Conservation (phyloP, 2,113 vertebrate species). For the Leucopternis melanops region DNA sequence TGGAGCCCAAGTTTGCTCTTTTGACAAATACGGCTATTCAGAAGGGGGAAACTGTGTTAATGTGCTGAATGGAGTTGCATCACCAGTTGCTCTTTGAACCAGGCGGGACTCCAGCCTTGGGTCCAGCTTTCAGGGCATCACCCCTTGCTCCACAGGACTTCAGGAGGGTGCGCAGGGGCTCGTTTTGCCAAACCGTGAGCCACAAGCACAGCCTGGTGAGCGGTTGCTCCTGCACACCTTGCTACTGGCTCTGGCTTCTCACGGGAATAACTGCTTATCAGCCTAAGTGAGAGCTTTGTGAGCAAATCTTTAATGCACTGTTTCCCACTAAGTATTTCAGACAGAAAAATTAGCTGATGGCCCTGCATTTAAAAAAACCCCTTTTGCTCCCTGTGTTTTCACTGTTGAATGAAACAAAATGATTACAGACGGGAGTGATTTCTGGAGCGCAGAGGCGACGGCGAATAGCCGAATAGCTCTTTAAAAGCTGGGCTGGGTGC, state of each 20-base stretch:
- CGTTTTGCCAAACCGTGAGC: neutral
- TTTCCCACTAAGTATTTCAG: neutral
- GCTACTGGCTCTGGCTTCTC: rapidly evolving
- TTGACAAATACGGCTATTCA: neutral
- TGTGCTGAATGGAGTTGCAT: neutral
- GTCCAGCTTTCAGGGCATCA: neutral
- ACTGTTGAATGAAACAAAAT: neutral
- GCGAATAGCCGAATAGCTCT: neutral
- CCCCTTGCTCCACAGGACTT: neutral
- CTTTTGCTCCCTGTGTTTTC: neutral
- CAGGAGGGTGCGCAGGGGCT: neutral
- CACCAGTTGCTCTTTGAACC: neutral
- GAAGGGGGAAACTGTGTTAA: neutral
- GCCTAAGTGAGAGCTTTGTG: rapidly evolving
- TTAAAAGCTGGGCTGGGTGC: neutral
- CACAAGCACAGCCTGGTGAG: neutral
- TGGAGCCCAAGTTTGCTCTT: neutral
- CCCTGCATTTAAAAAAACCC: neutral
- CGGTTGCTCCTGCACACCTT: rapidly evolving
- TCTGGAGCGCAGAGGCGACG: neutral
- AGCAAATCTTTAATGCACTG: neutral
- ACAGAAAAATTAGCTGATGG: neutral
- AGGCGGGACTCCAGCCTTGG: neutral
- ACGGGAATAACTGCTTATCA: neutral
- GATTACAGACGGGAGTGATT: neutral